phyloP scores from a whole-genome alignment of 2,113 vertebrate genomes.

The Sitta europaea region DNA sequence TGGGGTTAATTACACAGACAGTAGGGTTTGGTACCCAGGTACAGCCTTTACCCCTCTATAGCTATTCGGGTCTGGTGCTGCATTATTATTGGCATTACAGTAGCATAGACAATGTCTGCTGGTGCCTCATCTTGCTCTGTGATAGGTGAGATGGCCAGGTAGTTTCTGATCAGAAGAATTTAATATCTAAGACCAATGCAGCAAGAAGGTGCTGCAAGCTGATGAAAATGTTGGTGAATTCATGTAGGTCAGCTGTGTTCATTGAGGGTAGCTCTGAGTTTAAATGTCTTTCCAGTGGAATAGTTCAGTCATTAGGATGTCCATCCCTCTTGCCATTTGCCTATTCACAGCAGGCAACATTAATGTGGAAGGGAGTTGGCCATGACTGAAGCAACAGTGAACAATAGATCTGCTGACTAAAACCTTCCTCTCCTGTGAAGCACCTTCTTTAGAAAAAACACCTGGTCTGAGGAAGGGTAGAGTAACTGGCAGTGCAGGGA shows the following conservation, averaged over 20 bases:
- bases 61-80: background rate
- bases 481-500: background rate
- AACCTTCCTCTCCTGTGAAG: background rate
- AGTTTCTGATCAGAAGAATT: background rate
- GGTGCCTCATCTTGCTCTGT: background rate
- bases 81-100: background rate
- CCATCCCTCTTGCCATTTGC: background rate
- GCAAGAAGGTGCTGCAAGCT: background rate
- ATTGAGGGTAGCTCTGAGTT: background rate
- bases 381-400: accelerated
- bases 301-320: background rate
- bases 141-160: background rate
- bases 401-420: background rate
- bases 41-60: background rate
- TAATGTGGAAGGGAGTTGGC: background rate
- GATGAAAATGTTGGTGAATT: background rate
- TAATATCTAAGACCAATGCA: background rate
- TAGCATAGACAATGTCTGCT: accelerated
- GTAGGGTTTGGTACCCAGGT: background rate
- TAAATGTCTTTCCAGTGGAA: background rate
- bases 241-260: background rate
- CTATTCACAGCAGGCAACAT: accelerated
- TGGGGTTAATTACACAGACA: background rate
- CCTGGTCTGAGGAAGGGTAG: background rate
- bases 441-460: background rate